A percentile compares a stretch with the other conserved stretches of the same genome.
These are phyloP conservation scores for Lagocephalus sceleratus DNA, from an alignment of 2,797 vertebrate genomes.

Conservation along the genomic window DNA sequence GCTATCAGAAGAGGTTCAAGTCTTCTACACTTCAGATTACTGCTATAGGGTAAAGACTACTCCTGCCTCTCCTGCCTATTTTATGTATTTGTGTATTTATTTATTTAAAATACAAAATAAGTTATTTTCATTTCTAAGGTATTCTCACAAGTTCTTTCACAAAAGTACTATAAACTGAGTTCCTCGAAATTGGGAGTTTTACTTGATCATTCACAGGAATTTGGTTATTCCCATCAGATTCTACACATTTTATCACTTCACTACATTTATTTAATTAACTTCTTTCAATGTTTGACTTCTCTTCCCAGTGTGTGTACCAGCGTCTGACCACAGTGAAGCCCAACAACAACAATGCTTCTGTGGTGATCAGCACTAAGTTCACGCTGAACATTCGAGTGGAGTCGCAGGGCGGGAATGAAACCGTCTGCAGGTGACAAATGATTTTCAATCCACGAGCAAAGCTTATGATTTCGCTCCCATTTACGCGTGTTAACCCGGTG, in stretches of 20 bases:
- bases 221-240: not conserved
- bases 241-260: not conserved
- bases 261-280: too few relatives aligned
- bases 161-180: too few relatives aligned
- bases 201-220: too few relatives aligned
- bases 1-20: slow-evolving; percentile 58
- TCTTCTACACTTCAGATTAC: slow-evolving; percentile 62
- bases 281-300: not conserved
- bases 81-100: not conserved
- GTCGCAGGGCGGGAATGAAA: slow-evolving; percentile 37
- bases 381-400: slow-evolving; percentile 58
- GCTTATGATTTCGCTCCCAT: too few relatives aligned
- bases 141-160: not conserved
- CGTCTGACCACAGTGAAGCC: slow-evolving; percentile 51
- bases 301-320: slow-evolving; percentile 69
- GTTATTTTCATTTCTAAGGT: not conserved
- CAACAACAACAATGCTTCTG: slow-evolving; percentile 66
- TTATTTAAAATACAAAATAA: not conserved
- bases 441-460: not conserved
- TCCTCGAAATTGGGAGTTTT: too few relatives aligned
- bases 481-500: slow-evolving; percentile 12
- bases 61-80: not conserved
- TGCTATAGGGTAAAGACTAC: slow-evolving; percentile 70
- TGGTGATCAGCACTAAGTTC: slow-evolving; percentile 66
- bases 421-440: slow-evolving; percentile 73